phyloP scores from a whole-genome alignment of 2,113 vertebrate genomes.

The Panurus biarmicus region DNA sequence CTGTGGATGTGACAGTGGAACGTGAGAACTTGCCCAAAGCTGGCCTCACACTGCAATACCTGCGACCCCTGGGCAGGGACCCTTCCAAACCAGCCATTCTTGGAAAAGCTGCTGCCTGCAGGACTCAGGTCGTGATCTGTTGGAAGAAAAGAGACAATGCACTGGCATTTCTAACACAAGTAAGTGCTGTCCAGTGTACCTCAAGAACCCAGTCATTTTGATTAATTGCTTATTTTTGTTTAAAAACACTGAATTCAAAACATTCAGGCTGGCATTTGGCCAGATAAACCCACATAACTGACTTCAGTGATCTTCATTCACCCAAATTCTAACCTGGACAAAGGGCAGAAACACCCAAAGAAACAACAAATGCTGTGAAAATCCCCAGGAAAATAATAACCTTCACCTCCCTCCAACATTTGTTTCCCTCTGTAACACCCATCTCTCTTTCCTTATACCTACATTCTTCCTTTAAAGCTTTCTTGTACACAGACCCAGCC shows the following conservation, averaged over 20 bases:
- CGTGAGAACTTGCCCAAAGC: neutral
- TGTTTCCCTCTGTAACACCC: neutral
- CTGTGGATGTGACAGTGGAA: neutral
- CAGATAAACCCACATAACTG: neutral
- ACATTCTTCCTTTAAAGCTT: neutral
- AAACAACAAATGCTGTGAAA: neutral
- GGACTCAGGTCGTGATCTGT: rapidly evolving
- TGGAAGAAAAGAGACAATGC: neutral
- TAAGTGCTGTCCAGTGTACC: neutral
- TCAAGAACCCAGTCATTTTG: neutral
- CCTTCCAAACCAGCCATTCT: neutral
- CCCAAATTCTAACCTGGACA: neutral
- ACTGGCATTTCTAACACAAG: neutral
- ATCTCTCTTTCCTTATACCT: neutral
- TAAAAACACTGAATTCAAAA: neutral
- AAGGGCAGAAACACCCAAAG: neutral
- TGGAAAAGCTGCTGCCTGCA: constrained; percentile 7
- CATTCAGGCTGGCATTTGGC: neutral
- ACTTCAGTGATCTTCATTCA: neutral
- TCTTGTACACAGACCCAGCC: neutral
- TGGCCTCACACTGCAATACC: constrained; percentile 46
- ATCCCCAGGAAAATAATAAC: neutral
- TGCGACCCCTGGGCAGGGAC: neutral
- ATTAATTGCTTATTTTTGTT: neutral
- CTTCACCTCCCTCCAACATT: neutral